Evolutionary conservation across 2,113 vertebrate genomes (phyloP).

Genomic region (Pithys albifrons): DNA sequence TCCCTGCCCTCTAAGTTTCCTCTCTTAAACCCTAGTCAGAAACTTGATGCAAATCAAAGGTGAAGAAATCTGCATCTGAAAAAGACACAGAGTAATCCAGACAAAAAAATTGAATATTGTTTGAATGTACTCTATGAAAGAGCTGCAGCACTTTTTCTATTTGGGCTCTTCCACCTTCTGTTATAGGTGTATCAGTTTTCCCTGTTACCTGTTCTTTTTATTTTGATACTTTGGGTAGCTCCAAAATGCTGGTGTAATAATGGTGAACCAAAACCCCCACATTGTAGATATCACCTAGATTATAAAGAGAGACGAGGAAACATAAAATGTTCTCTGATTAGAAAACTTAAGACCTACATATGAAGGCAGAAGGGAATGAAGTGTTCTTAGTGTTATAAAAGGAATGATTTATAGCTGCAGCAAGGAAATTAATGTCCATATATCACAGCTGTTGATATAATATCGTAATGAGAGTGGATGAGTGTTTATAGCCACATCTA

Average conservation of each 20-base stretch:
- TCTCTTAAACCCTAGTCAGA: not conserved
- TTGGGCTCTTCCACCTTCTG: not conserved
- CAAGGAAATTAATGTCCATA: not conserved
- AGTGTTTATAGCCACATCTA: not conserved
- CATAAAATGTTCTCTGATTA: not conserved
- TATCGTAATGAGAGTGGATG: not conserved
- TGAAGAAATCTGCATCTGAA: not conserved
- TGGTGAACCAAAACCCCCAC: not conserved
- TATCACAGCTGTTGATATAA: not conserved
- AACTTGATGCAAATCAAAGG: not conserved
- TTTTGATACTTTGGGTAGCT: not conserved
- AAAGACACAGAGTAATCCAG: not conserved
- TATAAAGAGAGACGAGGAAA: not conserved
- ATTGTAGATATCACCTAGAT: not conserved
- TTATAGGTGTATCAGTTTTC: not conserved
- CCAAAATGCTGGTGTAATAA: not conserved
- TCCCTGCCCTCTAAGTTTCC: not conserved
- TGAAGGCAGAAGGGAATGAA: not conserved
- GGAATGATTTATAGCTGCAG: not conserved
- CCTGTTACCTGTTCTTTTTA: not conserved
- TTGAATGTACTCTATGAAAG: not conserved
- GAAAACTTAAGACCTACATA: not conserved
- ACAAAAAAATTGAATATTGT: not conserved
- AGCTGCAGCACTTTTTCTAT: accelerated
- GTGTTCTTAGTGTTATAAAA: not conserved